Evolutionary conservation across 2,797 vertebrate genomes (phyloP).

Genomic region (Thunnus albacares): DNA sequence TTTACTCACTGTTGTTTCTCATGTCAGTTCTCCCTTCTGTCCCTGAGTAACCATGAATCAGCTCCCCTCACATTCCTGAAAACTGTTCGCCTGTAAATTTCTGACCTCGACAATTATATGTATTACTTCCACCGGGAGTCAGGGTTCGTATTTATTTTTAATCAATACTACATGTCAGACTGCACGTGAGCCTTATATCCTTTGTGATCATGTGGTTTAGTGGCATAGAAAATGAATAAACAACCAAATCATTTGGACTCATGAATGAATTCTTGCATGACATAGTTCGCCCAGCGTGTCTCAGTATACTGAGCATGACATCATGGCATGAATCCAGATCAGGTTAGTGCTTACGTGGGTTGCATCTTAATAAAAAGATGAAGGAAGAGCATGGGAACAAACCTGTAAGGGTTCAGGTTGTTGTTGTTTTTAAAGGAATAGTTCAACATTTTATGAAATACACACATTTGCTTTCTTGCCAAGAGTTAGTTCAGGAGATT

Average conservation of each 20-base stretch:
- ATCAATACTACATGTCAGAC: slow-evolving; percentile 35
- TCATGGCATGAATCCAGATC: slow-evolving; percentile 32
- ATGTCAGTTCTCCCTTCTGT: slow-evolving; percentile 30
- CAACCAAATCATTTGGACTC: slow-evolving; percentile 39
- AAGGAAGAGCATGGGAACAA: not conserved
- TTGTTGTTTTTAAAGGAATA: too few species aligned
- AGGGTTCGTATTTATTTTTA: slow-evolving; percentile 44
- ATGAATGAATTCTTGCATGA: slow-evolving; percentile 29
- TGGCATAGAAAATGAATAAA: slow-evolving; percentile 47
- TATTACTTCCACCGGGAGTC: slow-evolving; percentile 11
- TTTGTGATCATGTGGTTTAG: slow-evolving; percentile 16
- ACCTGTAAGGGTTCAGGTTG: not conserved
- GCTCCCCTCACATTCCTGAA: slow-evolving; percentile 28
- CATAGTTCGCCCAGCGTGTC: not conserved
- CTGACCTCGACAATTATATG: slow-evolving; percentile 34
- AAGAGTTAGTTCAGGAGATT: too few species aligned
- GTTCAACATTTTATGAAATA: too few species aligned
- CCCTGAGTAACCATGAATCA: slow-evolving; percentile 44
- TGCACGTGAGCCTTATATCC: slow-evolving; percentile 12
- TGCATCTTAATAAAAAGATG: not conserved
- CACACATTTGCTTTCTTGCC: too few species aligned
- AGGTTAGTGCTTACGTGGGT: not conserved
- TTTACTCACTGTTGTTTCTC: slow-evolving; percentile 64
- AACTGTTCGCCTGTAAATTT: slow-evolving; percentile 32
- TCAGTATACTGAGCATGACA: not conserved